Conservation (phyloP, 2,113 vertebrate genomes). For the Sitta europaea region DNA sequence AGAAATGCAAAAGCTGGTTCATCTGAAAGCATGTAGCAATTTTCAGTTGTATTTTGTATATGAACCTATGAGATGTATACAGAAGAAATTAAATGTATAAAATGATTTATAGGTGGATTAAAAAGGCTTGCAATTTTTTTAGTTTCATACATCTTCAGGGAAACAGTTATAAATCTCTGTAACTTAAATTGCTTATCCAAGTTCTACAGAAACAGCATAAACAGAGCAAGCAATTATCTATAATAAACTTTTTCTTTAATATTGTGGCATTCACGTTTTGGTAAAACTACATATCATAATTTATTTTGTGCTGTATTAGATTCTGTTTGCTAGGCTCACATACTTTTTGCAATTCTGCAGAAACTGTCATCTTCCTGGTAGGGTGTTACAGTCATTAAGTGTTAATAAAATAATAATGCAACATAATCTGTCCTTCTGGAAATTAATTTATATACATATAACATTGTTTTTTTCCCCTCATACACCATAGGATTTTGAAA, state of each 20-base stretch:
- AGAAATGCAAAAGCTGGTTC: neutral
- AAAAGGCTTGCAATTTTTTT: slow-evolving; percentile 62
- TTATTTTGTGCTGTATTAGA: slow-evolving; percentile 2
- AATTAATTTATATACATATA: neutral
- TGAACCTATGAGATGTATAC: slow-evolving; percentile 59
- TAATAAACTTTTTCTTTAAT: slow-evolving; percentile 77
- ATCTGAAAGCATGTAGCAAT: slow-evolving; percentile 57
- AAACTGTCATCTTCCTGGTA: neutral
- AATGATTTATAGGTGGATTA: slow-evolving; percentile 76
- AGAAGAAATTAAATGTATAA: slow-evolving; percentile 72
- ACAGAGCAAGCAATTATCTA: slow-evolving; percentile 74
- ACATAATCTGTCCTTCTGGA: neutral
- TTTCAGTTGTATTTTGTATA: slow-evolving; percentile 54
- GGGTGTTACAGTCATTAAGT: neutral
- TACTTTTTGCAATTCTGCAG: neutral
- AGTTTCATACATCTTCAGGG: slow-evolving; percentile 75
- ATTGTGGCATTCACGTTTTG: slow-evolving; percentile 50
- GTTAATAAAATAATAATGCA: neutral
- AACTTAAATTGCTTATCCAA: slow-evolving; percentile 72
- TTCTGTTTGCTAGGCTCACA: neutral
- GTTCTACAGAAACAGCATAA: slow-evolving; percentile 64
- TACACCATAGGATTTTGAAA: neutral
- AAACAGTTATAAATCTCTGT: slow-evolving; percentile 76
- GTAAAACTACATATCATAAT: slow-evolving; percentile 31
- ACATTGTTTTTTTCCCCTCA: neutral